These are phyloP conservation scores for Silvanus unidentatus DNA, from an alignment of 2,888 invertebrate genomes.

Conservation along the genomic window DNA sequence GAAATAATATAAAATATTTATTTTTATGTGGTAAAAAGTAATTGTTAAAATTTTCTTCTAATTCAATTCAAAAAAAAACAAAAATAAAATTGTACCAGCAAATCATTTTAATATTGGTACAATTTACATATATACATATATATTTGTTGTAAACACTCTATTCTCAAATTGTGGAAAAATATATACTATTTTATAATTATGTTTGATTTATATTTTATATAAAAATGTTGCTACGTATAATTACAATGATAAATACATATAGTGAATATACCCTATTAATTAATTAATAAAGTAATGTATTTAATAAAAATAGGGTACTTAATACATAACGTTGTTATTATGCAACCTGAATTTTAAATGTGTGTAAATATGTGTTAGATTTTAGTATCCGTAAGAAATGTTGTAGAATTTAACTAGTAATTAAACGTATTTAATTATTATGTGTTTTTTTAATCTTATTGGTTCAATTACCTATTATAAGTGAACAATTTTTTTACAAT, in stretches of 20 bases:
- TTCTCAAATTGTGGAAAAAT: constrained; percentile 3
- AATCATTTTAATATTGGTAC: neutral
- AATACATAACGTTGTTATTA: constrained; percentile 31
- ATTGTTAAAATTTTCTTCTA: constrained; percentile 7
- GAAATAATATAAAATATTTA: constrained; percentile 10
- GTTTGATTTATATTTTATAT: constrained; percentile 21
- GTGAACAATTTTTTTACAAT: no score
- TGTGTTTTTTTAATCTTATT: neutral
- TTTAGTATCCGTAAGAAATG: neutral
- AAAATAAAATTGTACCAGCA: neutral
- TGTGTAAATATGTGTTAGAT: constrained; percentile 40
- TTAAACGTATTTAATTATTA: constrained; percentile 10
- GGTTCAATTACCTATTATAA: no score
- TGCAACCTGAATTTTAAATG: constrained; percentile 31
- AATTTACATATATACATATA: constrained; percentile 6
- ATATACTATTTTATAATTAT: constrained; percentile 13
- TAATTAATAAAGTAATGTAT: no score
- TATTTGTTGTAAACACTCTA: constrained; percentile 13
- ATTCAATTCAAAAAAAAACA: constrained; percentile 11
- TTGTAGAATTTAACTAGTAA: neutral
- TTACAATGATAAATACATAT: constrained; percentile 8
- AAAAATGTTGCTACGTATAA: constrained; percentile 21
- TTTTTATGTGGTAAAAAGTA: constrained; percentile 19
- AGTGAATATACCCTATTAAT: neutral
- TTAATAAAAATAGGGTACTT: constrained; percentile 16